Evolutionary conservation across 2,113 vertebrate genomes (phyloP), one percentile per base, ranked within the genome.

Genomic region (Eretmochelys imbricata): DNA sequence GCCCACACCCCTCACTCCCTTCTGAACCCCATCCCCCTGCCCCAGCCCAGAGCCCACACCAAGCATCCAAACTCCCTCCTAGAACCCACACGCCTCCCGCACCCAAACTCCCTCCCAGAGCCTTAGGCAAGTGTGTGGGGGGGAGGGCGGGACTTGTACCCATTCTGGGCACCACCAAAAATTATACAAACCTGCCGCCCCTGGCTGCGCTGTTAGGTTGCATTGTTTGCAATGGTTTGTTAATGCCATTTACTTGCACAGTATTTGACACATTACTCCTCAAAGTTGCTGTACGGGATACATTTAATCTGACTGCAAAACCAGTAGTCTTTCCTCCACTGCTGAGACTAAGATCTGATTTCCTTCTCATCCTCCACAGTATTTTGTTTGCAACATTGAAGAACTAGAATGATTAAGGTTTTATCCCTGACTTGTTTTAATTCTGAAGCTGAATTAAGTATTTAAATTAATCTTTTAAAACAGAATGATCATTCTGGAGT

Each of bases 361-460:
- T 10, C 7, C 35, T 27, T 31, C 86, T 50, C 35, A 27, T 1
- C 24, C 38, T 25, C 31, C 19, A 2, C 5, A 2, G 53, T n/a
- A 6, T 3, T 0, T 0, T 2, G 54, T 0, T 5, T 2, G 0
- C 10, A 65, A n/a, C 8, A 49, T 10, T 3, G 59, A 88, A 79
- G 87, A 88, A 59, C 46, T 3, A 81, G 80, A 94, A 93, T 87
- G 93, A 62, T 97, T 57, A 90, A 93, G 85, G 86, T 92, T 69
- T 86, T 79, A 89, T 89, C 59, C 87, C 48, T 59, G 91, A 17
- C 78, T 50, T 87, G 72, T 83, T 94, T 53, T 93, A 89, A 93
- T 89, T 91, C 42, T 8, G 72, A 89, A 78, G 85, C 81, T 81
- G 93, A 88, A 24, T 3, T 2, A 50, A 79, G 65, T 89, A 92